Evolutionary conservation across 2,113 vertebrate species (phyloP).

Genomic region (Gavia stellata): DNA sequence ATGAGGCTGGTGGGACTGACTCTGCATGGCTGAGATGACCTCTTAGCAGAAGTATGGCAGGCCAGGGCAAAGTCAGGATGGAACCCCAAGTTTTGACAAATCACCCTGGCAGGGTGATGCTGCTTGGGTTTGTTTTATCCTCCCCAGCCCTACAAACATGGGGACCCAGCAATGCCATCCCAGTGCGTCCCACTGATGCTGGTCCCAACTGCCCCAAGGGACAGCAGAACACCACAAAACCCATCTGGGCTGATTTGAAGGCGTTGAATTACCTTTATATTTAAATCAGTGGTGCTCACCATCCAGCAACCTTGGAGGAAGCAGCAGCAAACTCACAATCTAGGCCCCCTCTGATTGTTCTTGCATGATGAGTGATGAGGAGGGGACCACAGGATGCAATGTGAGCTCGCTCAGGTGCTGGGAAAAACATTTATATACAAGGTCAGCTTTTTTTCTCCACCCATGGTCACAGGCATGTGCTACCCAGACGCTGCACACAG

Average conservation of each 20-base stretch:
- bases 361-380: background rate
- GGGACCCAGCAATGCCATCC: background rate
- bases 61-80: background rate
- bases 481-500: background rate
- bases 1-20: background rate
- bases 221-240: background rate
- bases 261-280: background rate
- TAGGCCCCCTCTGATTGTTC: background rate
- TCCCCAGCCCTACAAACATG: background rate
- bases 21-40: background rate
- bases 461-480: rapidly evolving
- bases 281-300: background rate
- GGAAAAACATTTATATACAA: background rate
- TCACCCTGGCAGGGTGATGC: rapidly evolving
- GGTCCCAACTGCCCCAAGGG: background rate
- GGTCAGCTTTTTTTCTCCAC: background rate
- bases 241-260: background rate
- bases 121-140: background rate
- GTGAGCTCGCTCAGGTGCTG: background rate
- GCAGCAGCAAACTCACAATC: background rate
- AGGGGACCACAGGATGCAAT: background rate
- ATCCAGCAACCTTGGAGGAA: background rate
- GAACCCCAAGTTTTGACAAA: background rate
- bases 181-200: background rate
- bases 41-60: background rate